Percentiles rank a stretch among this genome's conserved stretches.
Conservation (phyloP, 2,797 vertebrate species). For the Notolepis coatsorum region DNA sequence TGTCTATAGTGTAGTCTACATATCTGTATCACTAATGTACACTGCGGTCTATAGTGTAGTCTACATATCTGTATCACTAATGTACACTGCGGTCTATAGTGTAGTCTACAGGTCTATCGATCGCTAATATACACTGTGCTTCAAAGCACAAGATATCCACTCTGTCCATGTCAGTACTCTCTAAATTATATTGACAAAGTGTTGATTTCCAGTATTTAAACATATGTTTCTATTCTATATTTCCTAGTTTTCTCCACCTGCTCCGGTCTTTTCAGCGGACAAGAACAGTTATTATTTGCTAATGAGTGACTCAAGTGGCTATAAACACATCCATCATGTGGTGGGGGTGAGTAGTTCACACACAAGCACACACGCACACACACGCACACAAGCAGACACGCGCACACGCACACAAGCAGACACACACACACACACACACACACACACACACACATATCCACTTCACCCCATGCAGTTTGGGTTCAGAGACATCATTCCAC, state of each 20-base stretch:
- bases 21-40: no score
- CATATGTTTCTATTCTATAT: not conserved
- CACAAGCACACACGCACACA: not conserved
- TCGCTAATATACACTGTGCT: no score
- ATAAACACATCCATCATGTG: constrained; percentile 94
- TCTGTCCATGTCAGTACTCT: not conserved
- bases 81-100: no score
- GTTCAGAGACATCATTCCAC: not conserved
- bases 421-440: not conserved
- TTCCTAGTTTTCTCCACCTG: constrained; percentile 90
- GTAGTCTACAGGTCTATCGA: no score
- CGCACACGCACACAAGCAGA: not conserved
- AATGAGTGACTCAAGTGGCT: constrained; percentile 85
- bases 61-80: no score
- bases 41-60: no score
- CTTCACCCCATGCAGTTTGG: not conserved
- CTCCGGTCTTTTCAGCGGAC: constrained; percentile 88
- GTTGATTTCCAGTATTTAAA: not conserved
- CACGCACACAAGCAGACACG: not conserved
- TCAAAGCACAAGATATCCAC: not conserved
- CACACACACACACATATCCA: not conserved
- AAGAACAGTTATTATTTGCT: constrained; percentile 89
- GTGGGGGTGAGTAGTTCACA: constrained; percentile 63
- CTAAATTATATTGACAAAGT: not conserved
- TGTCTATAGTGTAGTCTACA: no score